phyloP scores from a whole-genome alignment of 1,140 invertebrate genomes.

The Steinernema khuongi region DNA sequence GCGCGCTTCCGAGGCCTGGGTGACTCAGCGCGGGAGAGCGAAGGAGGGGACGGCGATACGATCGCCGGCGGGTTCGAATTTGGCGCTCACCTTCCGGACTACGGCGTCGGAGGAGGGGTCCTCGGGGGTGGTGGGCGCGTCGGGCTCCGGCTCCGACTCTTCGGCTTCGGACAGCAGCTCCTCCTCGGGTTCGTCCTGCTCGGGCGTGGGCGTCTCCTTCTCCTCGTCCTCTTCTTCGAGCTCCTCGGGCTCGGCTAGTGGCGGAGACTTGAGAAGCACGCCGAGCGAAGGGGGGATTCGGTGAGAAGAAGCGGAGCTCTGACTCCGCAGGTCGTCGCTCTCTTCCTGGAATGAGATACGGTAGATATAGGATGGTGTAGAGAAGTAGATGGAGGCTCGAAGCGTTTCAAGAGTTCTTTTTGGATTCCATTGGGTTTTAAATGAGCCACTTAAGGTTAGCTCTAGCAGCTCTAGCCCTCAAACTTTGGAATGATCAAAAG shows the following conservation, averaged over 20 bases:
- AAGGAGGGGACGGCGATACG: conserved; percentile 6
- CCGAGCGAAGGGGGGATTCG: background rate
- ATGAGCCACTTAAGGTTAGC: too few relatives aligned
- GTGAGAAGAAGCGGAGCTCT: background rate
- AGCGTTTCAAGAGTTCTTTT: background rate
- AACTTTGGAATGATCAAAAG: too few relatives aligned
- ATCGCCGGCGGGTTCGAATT: background rate
- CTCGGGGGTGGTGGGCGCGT: background rate
- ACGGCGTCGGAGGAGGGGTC: background rate
- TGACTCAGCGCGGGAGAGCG: background rate
- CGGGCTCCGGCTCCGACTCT: background rate
- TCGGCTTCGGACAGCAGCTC: background rate
- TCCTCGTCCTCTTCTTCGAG: background rate
- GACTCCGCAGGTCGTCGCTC: conserved; percentile 2
- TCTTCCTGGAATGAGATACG: background rate
- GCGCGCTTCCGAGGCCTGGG: background rate
- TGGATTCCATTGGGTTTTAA: too few relatives aligned
- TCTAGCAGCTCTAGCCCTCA: too few relatives aligned
- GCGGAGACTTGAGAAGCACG: background rate
- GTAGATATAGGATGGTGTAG: background rate
- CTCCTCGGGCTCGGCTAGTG: background rate
- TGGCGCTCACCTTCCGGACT: background rate
- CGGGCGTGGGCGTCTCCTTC: background rate
- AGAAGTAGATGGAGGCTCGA: background rate
- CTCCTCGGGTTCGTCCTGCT: too few relatives aligned